These are phyloP conservation scores for Onychomys torridus DNA, from an alignment of 2,797 vertebrate species.

Conservation along the genomic window DNA sequence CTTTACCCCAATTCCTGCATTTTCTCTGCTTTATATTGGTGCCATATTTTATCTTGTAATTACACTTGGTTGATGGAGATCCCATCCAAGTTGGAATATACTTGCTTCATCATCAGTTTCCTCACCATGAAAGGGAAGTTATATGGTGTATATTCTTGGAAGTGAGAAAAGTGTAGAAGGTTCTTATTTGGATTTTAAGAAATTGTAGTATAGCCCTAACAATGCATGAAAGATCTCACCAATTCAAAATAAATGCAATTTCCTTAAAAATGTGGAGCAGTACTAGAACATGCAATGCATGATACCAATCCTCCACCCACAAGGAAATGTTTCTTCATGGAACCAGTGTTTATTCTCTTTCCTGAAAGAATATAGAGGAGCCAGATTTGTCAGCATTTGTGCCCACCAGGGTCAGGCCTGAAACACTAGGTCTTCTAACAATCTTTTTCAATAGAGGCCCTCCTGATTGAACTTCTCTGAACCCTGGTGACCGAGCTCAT, in stretches of 20 bases:
- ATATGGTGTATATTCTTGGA: neutral
- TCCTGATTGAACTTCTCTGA: neutral
- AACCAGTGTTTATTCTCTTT: neutral
- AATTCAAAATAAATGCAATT: constrained; percentile 19
- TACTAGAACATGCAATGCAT: neutral
- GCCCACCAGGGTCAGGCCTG: neutral
- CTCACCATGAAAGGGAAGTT: neutral
- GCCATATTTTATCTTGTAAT: neutral
- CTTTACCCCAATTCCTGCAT: neutral
- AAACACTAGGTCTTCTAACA: neutral
- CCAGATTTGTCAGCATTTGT: neutral
- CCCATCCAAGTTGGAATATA: neutral
- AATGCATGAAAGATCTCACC: neutral
- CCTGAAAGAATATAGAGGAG: neutral
- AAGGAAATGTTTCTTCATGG: neutral
- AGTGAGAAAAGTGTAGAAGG: neutral
- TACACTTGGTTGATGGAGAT: neutral
- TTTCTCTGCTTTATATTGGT: neutral
- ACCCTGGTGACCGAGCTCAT: neutral
- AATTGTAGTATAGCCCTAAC: neutral
- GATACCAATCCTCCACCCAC: neutral
- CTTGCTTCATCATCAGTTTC: neutral
- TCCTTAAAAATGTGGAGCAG: neutral
- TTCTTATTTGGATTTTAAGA: neutral
- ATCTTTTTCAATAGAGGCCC: neutral